Evolutionary conservation across 2,888 invertebrate species (phyloP).

Genomic region (Nephrotoma flavescens): DNA sequence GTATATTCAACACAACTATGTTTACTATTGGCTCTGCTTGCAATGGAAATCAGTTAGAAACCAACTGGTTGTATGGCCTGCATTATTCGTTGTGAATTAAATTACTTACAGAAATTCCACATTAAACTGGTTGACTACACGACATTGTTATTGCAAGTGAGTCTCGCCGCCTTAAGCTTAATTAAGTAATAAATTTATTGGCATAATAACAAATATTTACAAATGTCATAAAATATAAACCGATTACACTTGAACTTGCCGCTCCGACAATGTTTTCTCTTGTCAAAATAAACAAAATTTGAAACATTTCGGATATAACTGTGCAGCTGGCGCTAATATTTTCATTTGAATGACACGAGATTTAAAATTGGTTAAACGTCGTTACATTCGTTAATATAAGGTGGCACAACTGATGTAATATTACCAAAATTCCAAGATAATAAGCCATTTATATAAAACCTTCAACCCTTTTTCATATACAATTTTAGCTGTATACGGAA

Average conservation of each 20-base stretch:
- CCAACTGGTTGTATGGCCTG: too few species aligned
- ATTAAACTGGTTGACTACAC: too few species aligned
- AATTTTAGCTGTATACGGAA: neutral
- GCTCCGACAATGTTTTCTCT: neutral
- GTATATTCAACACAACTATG: too few species aligned
- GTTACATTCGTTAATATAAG: neutral
- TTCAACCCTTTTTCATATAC: neutral
- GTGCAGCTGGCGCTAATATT: neutral
- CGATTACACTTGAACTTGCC: neutral
- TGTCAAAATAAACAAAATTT: neutral
- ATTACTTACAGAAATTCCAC: too few species aligned
- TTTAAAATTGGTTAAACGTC: neutral
- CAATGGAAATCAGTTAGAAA: too few species aligned
- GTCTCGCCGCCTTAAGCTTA: neutral
- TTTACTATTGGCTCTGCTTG: too few species aligned
- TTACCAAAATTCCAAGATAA: neutral
- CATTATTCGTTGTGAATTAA: too few species aligned
- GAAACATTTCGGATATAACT: neutral
- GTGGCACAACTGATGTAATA: neutral
- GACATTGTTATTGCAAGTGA: too few species aligned
- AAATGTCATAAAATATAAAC: neutral
- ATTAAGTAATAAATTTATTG: neutral
- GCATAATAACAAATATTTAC: neutral
- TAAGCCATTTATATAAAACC: neutral
- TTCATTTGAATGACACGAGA: neutral